Evolutionary conservation across 2,113 vertebrate species (phyloP), one percentile per base, ranked within the genome.

Genomic region (Oryzias celebensis): DNA sequence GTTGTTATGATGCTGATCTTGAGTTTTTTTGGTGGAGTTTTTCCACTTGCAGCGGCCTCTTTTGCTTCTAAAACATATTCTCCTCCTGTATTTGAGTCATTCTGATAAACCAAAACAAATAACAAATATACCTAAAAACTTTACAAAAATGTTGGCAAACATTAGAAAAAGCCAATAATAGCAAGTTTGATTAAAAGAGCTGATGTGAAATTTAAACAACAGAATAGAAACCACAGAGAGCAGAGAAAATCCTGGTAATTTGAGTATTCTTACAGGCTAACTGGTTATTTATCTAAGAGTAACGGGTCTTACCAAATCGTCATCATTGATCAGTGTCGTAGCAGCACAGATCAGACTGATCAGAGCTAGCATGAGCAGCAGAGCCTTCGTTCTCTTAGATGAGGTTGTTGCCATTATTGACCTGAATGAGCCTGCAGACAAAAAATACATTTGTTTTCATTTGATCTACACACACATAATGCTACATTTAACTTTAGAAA

Each of bases 321-420:
- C 4, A 4, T 49, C 24, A 44, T 53, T 14, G 0, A 20, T 44
- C 43, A 52, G 3, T 16, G 67, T 61, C 47, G 22, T 61, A 14
- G 49, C 3, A 1, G 43, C 0, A 6, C 52, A 57, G 23, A 49
- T 43, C 47, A 66, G 42, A 49, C 43, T 14, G 20, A 76, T 20
- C 62, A 76, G 62, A 52, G 52, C 14, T 42, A 66, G 28, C 41
- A 54, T 16, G 16, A 60, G 14, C 20, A 54, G 24, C 0, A 62
- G 49, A 43, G 31, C 60, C 48, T 46, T 66, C 62, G 41, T 50
- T 16, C 18, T 48, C 17, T 36, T 3, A 3, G 20, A 0, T 17
- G 58, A 64, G 18, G 2, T 16, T 64, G 45, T 50, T 60, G 50
- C 50, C 65, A 64, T 75, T 24, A 7, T 20, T 59, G 16, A 0